Conservation (phyloP, 2,888 invertebrate genomes). For the Athripsodes cinereus region DNA sequence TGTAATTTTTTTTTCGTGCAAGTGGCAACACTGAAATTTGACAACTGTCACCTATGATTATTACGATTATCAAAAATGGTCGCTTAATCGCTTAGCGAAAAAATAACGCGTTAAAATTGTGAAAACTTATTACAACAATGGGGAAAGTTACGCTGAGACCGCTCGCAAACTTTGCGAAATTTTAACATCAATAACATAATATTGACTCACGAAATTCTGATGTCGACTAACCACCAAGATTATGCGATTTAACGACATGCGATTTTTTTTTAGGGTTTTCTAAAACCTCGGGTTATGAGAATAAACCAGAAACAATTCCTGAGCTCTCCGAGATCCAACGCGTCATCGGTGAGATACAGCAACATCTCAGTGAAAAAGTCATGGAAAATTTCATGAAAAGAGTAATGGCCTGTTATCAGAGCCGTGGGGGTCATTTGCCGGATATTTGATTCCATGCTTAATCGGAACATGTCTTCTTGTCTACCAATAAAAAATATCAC, state of each 20-base stretch:
- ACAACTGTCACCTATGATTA: no score
- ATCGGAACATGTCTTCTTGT: slow-evolving; percentile 5
- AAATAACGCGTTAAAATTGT: no score
- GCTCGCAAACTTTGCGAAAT: no score
- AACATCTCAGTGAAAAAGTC: slow-evolving; percentile 3
- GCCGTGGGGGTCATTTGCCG: slow-evolving; percentile 2
- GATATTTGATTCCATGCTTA: slow-evolving; percentile 3
- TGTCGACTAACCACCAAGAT: neutral
- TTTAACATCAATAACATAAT: no score
- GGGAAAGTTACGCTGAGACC: no score
- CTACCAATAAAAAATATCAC: slow-evolving; percentile 3
- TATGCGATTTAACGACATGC: neutral
- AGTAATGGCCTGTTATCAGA: slow-evolving; percentile 6
- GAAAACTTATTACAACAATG: no score
- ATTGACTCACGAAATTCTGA: neutral
- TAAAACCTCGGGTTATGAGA: neutral
- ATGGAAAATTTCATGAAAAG: slow-evolving; percentile 2
- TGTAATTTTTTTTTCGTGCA: no score
- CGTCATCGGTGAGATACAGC: slow-evolving; percentile 5
- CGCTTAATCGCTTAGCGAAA: no score
- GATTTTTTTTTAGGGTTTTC: neutral
- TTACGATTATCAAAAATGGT: no score
- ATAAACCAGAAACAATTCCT: slow-evolving; percentile 4
- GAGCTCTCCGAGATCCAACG: slow-evolving; percentile 2
- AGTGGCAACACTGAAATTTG: no score